These are phyloP conservation scores for Lucilia cuprina DNA, from an alignment of 1,140 invertebrate species.

Conservation along the genomic window DNA sequence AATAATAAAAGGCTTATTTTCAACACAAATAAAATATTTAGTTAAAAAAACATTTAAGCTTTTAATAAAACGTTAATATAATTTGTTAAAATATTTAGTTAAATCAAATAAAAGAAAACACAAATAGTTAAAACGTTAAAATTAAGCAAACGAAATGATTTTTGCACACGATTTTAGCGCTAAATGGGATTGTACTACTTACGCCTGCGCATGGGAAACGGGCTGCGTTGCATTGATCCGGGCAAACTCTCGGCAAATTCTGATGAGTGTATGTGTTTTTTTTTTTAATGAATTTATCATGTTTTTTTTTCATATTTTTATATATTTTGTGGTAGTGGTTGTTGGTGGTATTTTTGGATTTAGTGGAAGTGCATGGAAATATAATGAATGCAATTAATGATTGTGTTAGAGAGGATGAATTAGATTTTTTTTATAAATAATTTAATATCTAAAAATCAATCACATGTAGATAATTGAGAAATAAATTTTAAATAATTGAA, in stretches of 20 bases:
- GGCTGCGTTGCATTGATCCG: constrained; percentile 80
- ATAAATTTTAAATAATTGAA: too few relatives aligned
- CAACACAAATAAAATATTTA: neutral
- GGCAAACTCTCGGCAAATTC: constrained; percentile 87
- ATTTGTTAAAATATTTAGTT: neutral
- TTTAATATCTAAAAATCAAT: too few relatives aligned
- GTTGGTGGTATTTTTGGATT: constrained; percentile 32
- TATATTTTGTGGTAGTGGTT: constrained; percentile 12
- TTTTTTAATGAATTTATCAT: constrained; percentile 19
- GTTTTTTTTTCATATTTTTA: constrained; percentile 11
- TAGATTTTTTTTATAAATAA: neutral
- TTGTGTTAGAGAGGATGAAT: neutral
- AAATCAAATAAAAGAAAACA: neutral
- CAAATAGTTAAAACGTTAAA: neutral
- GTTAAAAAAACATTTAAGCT: neutral
- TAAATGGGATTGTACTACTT: constrained; percentile 64
- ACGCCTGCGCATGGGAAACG: constrained; percentile 81
- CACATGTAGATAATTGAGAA: too few relatives aligned
- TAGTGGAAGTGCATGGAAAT: constrained; percentile 37
- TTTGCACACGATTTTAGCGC: neutral
- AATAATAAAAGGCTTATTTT: neutral
- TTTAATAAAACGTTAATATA: neutral
- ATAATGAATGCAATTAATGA: constrained; percentile 34
- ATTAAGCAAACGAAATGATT: neutral
- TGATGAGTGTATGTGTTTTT: constrained; percentile 52